phyloP scores from a whole-genome alignment of 2,113 vertebrate species.

The Chauna torquata region DNA sequence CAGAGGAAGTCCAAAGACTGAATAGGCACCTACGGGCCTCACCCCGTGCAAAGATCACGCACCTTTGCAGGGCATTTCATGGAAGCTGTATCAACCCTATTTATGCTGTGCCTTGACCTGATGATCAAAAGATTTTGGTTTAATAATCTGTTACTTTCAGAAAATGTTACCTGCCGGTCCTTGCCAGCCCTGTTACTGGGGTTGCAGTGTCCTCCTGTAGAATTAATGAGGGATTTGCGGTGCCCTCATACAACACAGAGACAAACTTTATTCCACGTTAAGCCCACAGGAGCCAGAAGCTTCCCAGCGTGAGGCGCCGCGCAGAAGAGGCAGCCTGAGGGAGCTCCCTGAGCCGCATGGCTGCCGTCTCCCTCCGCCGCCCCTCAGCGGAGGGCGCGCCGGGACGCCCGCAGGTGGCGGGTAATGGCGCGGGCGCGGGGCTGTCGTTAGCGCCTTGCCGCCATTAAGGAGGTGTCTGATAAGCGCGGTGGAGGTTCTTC shows the following conservation, averaged over 20 bases:
- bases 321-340: neutral
- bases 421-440: neutral
- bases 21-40: neutral
- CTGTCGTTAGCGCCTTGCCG: accelerated
- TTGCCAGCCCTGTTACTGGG: neutral
- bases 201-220: too few relatives aligned
- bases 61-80: accelerated
- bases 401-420: accelerated
- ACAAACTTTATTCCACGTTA: neutral
- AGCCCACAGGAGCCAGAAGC: accelerated
- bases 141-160: neutral
- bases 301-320: too few relatives aligned
- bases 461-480: too few relatives aligned
- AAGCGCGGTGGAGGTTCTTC: accelerated
- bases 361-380: accelerated
- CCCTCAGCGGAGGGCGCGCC: neutral
- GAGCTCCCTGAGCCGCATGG: accelerated
- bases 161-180: accelerated
- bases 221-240: accelerated
- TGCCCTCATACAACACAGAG: accelerated
- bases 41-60: neutral
- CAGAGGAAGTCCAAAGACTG: neutral
- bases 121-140: neutral
- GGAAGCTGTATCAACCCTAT: accelerated
- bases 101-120: neutral